Percentiles rank a stretch among this genome's conserved stretches.
These are phyloP conservation scores for Pampusana beccarii DNA, from an alignment of 2,113 vertebrate genomes.

Conservation along the genomic window DNA sequence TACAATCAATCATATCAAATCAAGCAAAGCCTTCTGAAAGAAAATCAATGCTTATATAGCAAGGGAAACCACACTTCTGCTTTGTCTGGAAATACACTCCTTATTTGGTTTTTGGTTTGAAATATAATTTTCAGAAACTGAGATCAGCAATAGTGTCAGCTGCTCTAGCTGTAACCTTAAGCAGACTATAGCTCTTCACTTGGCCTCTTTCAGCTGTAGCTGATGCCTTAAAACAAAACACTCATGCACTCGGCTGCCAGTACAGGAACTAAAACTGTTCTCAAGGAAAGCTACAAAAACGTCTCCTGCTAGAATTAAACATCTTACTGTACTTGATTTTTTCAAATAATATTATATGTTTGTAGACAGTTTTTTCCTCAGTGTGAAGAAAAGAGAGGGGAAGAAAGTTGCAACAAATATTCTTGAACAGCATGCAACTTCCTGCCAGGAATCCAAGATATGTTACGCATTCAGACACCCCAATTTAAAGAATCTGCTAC, in stretches of 20 bases:
- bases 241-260: background rate
- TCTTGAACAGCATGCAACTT: background rate
- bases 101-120: background rate
- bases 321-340: background rate
- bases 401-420: background rate
- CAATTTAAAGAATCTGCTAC: background rate
- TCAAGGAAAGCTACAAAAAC: background rate
- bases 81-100: background rate
- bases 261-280: background rate
- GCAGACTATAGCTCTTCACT: background rate
- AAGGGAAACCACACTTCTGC: background rate
- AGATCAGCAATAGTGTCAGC: slow-evolving; percentile 14
- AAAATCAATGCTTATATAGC: background rate
- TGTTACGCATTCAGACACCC: background rate
- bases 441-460: background rate
- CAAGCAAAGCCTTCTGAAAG: background rate
- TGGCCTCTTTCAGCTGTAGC: background rate
- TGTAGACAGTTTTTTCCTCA: background rate
- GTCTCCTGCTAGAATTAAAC: background rate
- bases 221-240: background rate
- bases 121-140: slow-evolving; percentile 44
- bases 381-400: background rate
- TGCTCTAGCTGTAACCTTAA: slow-evolving; percentile 25
- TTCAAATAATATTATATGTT: background rate
- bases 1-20: background rate